Base-by-base conservation (phyloP, 2,113 vertebrate species). In the Opisthocomus hoazin region DNA sequence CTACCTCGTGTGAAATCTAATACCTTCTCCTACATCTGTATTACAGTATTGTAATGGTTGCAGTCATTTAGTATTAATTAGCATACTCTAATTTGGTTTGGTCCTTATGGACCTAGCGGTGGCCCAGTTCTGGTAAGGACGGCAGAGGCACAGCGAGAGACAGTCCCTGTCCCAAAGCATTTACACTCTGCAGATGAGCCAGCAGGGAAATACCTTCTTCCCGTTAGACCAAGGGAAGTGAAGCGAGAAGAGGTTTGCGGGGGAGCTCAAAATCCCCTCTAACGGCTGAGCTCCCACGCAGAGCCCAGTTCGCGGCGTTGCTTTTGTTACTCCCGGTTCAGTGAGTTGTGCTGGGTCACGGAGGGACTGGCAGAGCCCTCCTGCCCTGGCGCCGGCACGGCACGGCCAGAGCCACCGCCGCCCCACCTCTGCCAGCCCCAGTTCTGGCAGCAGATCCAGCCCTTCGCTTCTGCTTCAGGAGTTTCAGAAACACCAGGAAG, bases 11-110 rank as follows among this genome's bases (percentile, higher is more conserved):
- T 58, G 74, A 75, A 66, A 68, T 36, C 56, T 48, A 70, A 70
- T 46, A 58, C 37, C 34, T 74, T 70, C 46, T 80, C 53, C 58
- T 63, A 27, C 0, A 0, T 56, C 65, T 58, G 50, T 45, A 60
- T 56, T 60, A 54, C 66, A 32, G 43, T 22, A 27, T 39, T 73
- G 56, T 57, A 87, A 53, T 37, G 30, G 32, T 56, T 61, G 56
- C 51, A 70, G 56, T 84, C 36, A 57, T 84, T 94, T 85, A 70
- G 70, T 70, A 43, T 82, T 95, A 92, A 95, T 94, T 93, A 93
- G 66, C 48, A n/a, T 36, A 51, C 61, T 74, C 50, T 75, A 90
- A 95, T 84, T 89, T 74, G 71, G 45, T 34, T 87, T 19, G 17
- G 82, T 90, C 82, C 93, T 81, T 20, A 34, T 1, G 32, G 88